Evolutionary conservation across 2,888 invertebrate genomes (phyloP), one percentile per base, ranked within the genome.

Genomic region (Bugulina stolonifera): DNA sequence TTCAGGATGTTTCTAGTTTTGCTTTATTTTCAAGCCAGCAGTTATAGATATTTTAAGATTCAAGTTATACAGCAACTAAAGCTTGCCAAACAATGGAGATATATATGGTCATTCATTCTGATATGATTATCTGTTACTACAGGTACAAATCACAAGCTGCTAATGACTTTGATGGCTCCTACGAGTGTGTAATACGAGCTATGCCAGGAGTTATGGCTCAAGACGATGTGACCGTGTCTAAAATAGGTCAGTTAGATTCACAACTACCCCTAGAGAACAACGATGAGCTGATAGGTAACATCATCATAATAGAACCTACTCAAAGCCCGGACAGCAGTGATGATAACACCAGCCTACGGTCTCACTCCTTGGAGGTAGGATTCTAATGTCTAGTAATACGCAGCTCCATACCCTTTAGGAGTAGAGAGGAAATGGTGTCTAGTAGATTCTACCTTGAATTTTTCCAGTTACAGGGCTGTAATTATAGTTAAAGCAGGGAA

Each of bases 251-350:
- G 71, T 74, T 78, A n/a, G 73, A 75, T 1, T 79, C 76, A 1
- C 71, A 74, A 27, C 71, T 81, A n/a, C 70, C 72, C 0, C 73
- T 81, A 27, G 73, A 72, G 0, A 78, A 79, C 69, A 77, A 78
- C 27, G 81, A 81, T 72, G 82, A 82, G 69, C 78, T 82, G 5
- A 77, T 81, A 72, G 79, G 81, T 73, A 79, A 81, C 73, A 78
- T 82, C 32, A 75, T 82, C 57, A 70, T 73, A n/a, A 70, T 81
- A 14, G 74, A 72, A 14, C 77, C 77, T 18, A 70, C 73, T 2
- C 75, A 76, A 35, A 69, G 69, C 14, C 76, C 77, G 23, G 74
- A 64, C 34, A 32, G 64, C 3, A 18, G 18, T 43, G 43, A 18
- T 10, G 43, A 43, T 43, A 18, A 43, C 18, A 18, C 18, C 18